These are phyloP conservation scores for Drosophila watanabei DNA, from an alignment of 1,140 invertebrate species.

Conservation along the genomic window DNA sequence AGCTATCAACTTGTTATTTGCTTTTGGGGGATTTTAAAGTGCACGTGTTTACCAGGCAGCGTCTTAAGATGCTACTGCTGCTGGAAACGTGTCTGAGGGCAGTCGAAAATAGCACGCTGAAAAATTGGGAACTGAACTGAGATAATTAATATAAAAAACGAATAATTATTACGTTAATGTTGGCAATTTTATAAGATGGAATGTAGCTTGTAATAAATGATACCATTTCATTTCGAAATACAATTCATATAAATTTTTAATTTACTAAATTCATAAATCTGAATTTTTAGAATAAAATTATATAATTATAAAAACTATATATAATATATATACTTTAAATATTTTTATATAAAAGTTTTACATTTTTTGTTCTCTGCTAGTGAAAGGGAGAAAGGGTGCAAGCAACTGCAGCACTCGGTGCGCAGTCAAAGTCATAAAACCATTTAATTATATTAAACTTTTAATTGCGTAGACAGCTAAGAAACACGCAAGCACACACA, in stretches of 20 bases:
- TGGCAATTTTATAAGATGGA: too few relatives aligned
- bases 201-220: too few relatives aligned
- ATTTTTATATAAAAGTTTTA: not conserved
- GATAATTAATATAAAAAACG: not conserved
- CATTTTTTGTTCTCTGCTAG: not conserved
- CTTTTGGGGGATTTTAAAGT: slow-evolving; percentile 50
- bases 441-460: slow-evolving; percentile 86
- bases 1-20: slow-evolving; percentile 59
- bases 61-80: slow-evolving; percentile 30
- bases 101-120: slow-evolving; percentile 25
- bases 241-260: too few relatives aligned
- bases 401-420: slow-evolving; percentile 50
- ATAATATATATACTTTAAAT: not conserved
- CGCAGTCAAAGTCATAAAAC: slow-evolving; percentile 84
- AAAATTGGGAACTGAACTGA: not conserved
- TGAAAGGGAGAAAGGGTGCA: slow-evolving; percentile 23
- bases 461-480: slow-evolving; percentile 85
- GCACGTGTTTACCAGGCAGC: slow-evolving; percentile 56
- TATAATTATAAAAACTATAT: too few relatives aligned
- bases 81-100: slow-evolving; percentile 47
- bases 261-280: too few relatives aligned
- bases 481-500: slow-evolving; percentile 53
- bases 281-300: too few relatives aligned
- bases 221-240: too few relatives aligned
- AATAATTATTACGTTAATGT: too few relatives aligned